Evolutionary conservation across 37 sponge, comb jelly and placozoan species (phyloP).

Genomic region (Halichondria panicea): DNA sequence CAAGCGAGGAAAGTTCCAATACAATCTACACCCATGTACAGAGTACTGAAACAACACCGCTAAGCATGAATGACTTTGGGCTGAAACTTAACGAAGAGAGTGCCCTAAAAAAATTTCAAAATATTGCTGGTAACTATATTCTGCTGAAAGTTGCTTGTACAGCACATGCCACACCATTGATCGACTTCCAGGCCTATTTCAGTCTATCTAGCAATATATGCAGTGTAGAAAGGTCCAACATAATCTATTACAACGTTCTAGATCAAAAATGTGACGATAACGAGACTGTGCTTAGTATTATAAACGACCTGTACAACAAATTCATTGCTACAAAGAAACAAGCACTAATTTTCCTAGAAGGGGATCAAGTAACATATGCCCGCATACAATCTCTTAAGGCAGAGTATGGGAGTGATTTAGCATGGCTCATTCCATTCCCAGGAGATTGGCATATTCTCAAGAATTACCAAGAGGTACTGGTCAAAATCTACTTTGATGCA

Average conservation of each 20-base stretch:
- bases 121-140: background rate
- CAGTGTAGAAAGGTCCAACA: background rate
- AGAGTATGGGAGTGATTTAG: conserved; percentile 11
- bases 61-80: background rate
- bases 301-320: background rate
- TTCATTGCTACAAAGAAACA: background rate
- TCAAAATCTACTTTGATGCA: too few species aligned
- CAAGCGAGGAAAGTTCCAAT: too few species aligned
- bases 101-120: background rate
- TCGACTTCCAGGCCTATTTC: background rate
- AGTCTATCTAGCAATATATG: background rate
- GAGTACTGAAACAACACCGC: background rate
- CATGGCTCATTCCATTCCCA: conserved; percentile 21
- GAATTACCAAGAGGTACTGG: background rate
- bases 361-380: background rate
- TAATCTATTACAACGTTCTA: background rate
- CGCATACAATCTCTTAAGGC: background rate
- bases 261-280: conserved; percentile 1
- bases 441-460: conserved; percentile 34
- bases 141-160: conserved; percentile 3
- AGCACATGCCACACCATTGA: background rate
- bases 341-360: background rate
- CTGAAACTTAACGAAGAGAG: background rate
- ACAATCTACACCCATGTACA: too few species aligned
- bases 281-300: background rate